Evolutionary conservation across 2,797 vertebrate species (phyloP), one percentile per base, ranked within the genome.

Genomic region (Phataginus tetradactyla): DNA sequence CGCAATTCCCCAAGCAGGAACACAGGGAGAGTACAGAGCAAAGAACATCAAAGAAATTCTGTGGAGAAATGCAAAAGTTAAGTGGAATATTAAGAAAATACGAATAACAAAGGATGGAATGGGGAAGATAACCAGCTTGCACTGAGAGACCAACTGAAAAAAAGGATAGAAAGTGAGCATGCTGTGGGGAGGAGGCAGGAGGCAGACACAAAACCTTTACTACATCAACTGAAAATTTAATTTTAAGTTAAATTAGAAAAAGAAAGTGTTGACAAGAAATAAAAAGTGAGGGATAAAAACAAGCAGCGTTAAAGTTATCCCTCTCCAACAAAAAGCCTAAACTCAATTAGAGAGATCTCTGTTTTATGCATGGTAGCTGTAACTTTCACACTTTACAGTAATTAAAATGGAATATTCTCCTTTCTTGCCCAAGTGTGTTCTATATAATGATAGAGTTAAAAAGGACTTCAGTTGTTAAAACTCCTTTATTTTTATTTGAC

Each of bases 401-500:
- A 94, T 57, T 95, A 86, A 96, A 83, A 15, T 59, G 63, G 57
- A 90, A 90, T 32, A 21, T 2, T 74, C 32, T 91, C 59, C 87
- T 80, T 91, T 92, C 29, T 78, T 59, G 96, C 13, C 14, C n/a
- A 94, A 32, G 37, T 83, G 64, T 64, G 34, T 51, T 74, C 49
- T 71, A 63, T 14, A 64, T 42, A 72, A 84, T 15, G 71, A 69
- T 2, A 49, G 63, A 68, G 37, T 93, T 74, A 85, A 69, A 89
- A 90, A 92, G 55, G 93, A 79, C 18, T 12, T 42, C 64, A 45
- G 27, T 79, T 75, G 83, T 75, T 61, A 68, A 83, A 96, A 89
- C 55, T 69, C 45, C 34, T 84, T 51, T 69, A 93, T 81, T 96
- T 95, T 79, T 81, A 91, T 81, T 96, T 87, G 81, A 87, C 84